phyloP scores from a whole-genome alignment of 2,113 vertebrate species.

The Megaleporinus macrocephalus region DNA sequence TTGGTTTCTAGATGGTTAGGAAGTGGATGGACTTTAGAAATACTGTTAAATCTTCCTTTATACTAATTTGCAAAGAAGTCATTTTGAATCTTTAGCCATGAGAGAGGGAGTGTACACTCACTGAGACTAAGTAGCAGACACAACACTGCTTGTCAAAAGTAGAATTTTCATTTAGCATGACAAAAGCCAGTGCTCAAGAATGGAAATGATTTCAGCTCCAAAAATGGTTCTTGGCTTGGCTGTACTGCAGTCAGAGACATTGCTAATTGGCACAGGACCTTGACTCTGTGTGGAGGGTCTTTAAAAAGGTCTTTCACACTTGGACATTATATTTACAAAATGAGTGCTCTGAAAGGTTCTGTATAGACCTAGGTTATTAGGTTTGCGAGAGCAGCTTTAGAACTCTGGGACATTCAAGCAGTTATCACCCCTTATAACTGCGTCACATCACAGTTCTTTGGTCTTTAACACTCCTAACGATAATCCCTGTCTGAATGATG shows the following conservation, averaged over 20 bases:
- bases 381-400: too few relatives aligned
- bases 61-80: not conserved
- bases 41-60: not conserved
- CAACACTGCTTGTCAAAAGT: not conserved
- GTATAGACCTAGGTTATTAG: too few relatives aligned
- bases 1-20: too few relatives aligned
- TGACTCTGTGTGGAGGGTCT: too few relatives aligned
- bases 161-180: not conserved
- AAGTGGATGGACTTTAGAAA: too few relatives aligned
- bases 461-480: not conserved
- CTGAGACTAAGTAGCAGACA: not conserved
- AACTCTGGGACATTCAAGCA: not conserved
- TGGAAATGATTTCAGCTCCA: not conserved
- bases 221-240: too few relatives aligned
- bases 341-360: too few relatives aligned
- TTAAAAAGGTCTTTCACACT: too few relatives aligned
- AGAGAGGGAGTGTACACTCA: not conserved
- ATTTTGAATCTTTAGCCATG: not conserved
- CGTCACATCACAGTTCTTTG: not conserved
- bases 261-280: too few relatives aligned
- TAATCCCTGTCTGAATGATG: constrained; percentile 3
- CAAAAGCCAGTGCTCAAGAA: not conserved
- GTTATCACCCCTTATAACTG: not conserved
- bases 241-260: too few relatives aligned
- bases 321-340: too few relatives aligned